Percentiles rank a stretch among this genome's conserved stretches.
Evolutionary conservation across 1,140 invertebrate genomes (phyloP).

Genomic region (Pantala flavescens): DNA sequence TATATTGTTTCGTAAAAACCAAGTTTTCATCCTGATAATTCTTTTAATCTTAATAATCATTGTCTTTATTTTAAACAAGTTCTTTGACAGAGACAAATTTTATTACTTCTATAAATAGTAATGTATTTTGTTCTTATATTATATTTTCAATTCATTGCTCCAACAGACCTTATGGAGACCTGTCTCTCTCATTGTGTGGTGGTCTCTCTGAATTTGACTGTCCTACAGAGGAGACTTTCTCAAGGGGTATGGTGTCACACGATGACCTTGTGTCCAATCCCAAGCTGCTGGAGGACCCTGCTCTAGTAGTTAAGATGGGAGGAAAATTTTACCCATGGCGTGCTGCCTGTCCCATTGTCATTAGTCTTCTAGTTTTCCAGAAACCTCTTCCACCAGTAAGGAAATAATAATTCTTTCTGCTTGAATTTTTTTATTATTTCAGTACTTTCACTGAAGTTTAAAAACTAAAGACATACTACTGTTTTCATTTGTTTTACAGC

Average conservation of each 20-base stretch:
- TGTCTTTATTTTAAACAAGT: too few species aligned
- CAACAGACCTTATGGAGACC: slow-evolving; percentile 42
- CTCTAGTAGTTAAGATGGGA: slow-evolving; percentile 77
- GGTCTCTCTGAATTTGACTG: slow-evolving; percentile 49
- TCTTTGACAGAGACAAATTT: too few species aligned
- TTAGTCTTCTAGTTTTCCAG: slow-evolving; percentile 73
- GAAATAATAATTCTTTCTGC: slow-evolving; percentile 15
- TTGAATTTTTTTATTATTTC: neutral
- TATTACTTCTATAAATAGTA: too few species aligned
- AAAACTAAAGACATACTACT: neutral
- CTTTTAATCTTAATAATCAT: too few species aligned
- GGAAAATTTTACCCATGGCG: slow-evolving; percentile 83
- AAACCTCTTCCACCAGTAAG: slow-evolving; percentile 59
- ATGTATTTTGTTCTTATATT: too few species aligned
- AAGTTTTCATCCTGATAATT: too few species aligned
- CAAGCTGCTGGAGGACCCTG: slow-evolving; percentile 65
- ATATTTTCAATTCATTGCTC: neutral
- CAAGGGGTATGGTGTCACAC: slow-evolving; percentile 63
- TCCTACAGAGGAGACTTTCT: slow-evolving; percentile 53
- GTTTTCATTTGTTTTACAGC: neutral
- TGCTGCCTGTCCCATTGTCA: slow-evolving; percentile 74
- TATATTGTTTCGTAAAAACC: too few species aligned
- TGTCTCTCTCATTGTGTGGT: slow-evolving; percentile 73
- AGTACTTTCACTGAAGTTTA: neutral
- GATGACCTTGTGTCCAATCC: slow-evolving; percentile 76